phyloP scores from a whole-genome alignment of 2,797 vertebrate genomes.

The Anniella stebbinsi region DNA sequence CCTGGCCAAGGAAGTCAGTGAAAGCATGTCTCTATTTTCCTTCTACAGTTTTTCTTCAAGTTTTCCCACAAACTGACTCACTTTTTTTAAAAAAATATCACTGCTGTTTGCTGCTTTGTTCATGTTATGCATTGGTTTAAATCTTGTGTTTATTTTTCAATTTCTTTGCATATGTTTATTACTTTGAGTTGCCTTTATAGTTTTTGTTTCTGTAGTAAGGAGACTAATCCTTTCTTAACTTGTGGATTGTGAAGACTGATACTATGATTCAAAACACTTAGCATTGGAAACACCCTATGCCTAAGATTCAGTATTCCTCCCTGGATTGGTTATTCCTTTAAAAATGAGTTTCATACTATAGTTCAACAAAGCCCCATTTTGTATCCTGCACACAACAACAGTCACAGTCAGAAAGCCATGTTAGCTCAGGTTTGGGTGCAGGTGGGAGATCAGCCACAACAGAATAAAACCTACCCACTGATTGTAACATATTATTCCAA shows the following conservation, averaged over 20 bases:
- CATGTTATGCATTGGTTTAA: neutral
- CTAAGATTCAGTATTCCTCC: neutral
- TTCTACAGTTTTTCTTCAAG: neutral
- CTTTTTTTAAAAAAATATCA: neutral
- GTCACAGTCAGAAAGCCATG: neutral
- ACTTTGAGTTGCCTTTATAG: neutral
- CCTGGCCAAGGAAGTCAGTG: neutral
- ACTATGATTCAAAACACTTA: neutral
- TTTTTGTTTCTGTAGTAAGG: neutral
- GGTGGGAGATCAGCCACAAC: neutral
- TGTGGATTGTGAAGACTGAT: neutral
- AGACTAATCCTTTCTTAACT: neutral
- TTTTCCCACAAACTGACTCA: neutral
- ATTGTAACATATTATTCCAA: conserved; percentile 27
- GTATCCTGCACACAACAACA: neutral
- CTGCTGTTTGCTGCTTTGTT: neutral
- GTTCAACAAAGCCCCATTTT: neutral
- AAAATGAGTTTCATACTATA: neutral
- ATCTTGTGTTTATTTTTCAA: neutral
- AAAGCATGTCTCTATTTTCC: neutral
- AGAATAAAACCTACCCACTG: conserved; percentile 11
- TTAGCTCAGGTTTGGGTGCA: neutral
- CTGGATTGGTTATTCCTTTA: neutral
- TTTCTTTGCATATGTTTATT: neutral
- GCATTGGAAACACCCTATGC: neutral